A percentile compares a stretch with the other conserved stretches of the same genome.
Evolutionary conservation across 2,113 vertebrate genomes (phyloP).

Genomic region (Microcebus ravelobensis): DNA sequence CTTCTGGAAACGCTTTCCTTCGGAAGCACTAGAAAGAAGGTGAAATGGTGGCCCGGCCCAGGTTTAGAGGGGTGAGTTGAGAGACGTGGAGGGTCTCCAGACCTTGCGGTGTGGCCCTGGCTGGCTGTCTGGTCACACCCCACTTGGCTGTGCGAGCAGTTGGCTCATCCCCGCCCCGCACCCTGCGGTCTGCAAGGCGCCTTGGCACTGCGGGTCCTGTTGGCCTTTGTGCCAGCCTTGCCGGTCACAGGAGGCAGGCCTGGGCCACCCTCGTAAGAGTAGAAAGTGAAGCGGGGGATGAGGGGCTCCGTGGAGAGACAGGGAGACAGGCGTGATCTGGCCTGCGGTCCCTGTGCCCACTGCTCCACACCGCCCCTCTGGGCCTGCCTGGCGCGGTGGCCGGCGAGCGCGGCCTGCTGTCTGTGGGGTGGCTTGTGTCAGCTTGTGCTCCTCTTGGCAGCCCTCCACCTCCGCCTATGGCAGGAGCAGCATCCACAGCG

Average conservation of each 20-base stretch:
- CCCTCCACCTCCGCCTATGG: background rate
- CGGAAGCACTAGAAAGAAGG: background rate
- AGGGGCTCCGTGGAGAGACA: background rate
- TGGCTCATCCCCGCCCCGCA: fast-evolving
- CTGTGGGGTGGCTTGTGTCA: background rate
- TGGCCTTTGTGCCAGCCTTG: background rate
- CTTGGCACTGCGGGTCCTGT: background rate
- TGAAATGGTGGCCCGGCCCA: no score
- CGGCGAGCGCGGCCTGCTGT: fast-evolving
- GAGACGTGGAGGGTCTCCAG: background rate
- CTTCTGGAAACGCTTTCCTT: background rate
- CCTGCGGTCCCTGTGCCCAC: background rate
- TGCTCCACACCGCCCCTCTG: no score
- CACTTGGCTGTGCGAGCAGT: background rate
- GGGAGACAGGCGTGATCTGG: fast-evolving
- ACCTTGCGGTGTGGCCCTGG: background rate
- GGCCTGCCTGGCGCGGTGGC: background rate
- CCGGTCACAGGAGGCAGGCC: background rate
- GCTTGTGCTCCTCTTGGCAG: no score
- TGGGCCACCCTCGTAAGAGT: background rate
- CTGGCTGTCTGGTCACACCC: background rate
- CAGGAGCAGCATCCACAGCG: fast-evolving
- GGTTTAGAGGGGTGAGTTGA: background rate
- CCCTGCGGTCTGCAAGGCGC: background rate
- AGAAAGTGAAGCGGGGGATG: background rate